These are phyloP conservation scores for Avahi laniger DNA, from an alignment of 2,797 vertebrate species.

Conservation along the genomic window DNA sequence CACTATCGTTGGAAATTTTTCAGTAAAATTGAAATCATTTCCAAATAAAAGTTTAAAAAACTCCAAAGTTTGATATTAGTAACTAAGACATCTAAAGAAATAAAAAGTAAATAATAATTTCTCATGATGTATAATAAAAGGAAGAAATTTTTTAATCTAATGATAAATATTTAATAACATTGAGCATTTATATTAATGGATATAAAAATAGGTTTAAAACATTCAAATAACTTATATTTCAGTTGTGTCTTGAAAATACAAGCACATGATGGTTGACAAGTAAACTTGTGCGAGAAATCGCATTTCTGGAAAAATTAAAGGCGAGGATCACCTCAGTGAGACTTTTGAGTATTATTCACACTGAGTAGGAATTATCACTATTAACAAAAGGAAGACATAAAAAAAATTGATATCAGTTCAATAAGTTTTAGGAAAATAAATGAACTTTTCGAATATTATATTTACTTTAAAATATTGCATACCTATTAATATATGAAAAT, in stretches of 20 bases:
- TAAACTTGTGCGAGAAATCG: not conserved
- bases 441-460: not conserved
- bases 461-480: not conserved
- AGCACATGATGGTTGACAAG: not conserved
- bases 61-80: not conserved
- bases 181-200: not conserved
- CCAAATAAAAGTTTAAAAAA: not conserved
- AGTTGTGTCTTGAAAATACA: not conserved
- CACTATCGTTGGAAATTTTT: not conserved
- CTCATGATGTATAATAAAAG: not conserved
- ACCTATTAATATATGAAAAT: not conserved
- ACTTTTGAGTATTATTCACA: not conserved
- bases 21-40: not conserved
- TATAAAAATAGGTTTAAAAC: not conserved
- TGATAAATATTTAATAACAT: not conserved
- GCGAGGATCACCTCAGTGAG: not conserved
- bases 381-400: not conserved
- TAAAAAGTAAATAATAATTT: not conserved
- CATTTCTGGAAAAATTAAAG: constrained; percentile 12
- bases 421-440: not conserved
- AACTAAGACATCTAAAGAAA: not conserved
- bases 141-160: not conserved
- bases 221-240: not conserved
- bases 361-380: not conserved
- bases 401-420: not conserved